These are phyloP conservation scores for Nematolebias whitei DNA, from an alignment of 2,113 vertebrate genomes.

Conservation along the genomic window DNA sequence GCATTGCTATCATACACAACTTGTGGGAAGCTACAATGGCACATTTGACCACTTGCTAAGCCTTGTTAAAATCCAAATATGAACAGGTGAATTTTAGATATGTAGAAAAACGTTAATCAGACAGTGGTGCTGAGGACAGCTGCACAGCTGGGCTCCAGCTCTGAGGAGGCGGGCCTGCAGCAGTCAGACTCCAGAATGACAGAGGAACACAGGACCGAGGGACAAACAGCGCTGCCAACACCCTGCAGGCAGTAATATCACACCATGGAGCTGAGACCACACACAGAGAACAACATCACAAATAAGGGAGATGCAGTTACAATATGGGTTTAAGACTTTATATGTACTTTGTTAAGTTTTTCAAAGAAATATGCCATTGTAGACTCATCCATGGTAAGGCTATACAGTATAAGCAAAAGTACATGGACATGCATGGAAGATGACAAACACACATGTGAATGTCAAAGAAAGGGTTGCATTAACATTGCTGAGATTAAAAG, in stretches of 20 bases:
- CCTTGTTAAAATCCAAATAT: neutral
- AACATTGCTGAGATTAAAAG: too few species aligned
- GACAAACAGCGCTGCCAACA: constrained; percentile 9
- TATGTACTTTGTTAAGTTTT: too few species aligned
- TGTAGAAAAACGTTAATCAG: constrained; percentile 14
- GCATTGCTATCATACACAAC: constrained; percentile 57
- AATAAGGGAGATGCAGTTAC: neutral
- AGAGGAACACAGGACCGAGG: constrained; percentile 8
- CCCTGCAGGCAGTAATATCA: constrained; percentile 12
- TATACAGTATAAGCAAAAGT: neutral
- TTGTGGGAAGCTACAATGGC: constrained; percentile 47
- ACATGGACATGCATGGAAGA: too few species aligned
- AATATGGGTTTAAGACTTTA: neutral
- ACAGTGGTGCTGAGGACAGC: constrained; percentile 27
- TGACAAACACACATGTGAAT: too few species aligned
- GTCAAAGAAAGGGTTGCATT: too few species aligned
- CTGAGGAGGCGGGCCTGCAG: constrained; percentile 31
- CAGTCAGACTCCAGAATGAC: constrained; percentile 24
- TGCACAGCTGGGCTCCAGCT: constrained; percentile 50
- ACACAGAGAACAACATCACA: neutral
- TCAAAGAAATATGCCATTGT: neutral
- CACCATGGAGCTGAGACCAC: constrained; percentile 7
- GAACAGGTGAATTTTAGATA: constrained; percentile 10
- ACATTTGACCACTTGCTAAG: neutral
- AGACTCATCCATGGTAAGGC: neutral